Base-by-base conservation (phyloP, 2,113 vertebrate species). In the Lynx canadensis region DNA sequence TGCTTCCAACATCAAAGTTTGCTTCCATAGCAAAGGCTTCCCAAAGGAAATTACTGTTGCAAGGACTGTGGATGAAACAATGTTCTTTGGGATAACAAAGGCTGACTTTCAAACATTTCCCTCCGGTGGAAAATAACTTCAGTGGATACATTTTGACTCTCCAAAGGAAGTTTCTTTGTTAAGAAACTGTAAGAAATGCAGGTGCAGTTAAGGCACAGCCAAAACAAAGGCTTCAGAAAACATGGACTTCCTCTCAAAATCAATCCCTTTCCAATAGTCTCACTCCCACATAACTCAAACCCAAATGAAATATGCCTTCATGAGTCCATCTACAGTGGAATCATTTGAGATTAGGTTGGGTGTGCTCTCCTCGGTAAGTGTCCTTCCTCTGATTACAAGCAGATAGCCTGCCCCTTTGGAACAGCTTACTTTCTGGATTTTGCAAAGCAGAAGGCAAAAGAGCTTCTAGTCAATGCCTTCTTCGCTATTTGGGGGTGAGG, bases 161-260 rank as follows among this genome's bases (percentile, higher is more conserved):
- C 71, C 33, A 91, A 94, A 97, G 97, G 98, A 97, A 97, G 96
- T 95, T 89, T 80, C 87, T 97, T 96, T 97, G 94, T 97, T 97
- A 52, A 85, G 85, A 94, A 92, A 80, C n/a, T 66, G 55, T 36
- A 95, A 97, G 88, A 95, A 91, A 90, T 8, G 12, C 97, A 97
- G 98, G 90, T 97, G 97, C 41, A 27, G n/a, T 48, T 50, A 60
- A 80, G 45, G 63, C 68, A 48, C 86, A 76, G 31, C 65, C n/a
- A 50, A 87, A 92, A 96, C 95, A 92, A 97, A 97, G 50, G 23
- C 80, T 81, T 96, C 12, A 86, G 86, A 92, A 94, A 95, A 89
- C 85, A 50, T 4, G 19, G 16, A 36, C 82, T 97, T 94, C 95
- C 98, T 95, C 78, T 94, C 65, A 65, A 92, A 94, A 63, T 41